These are phyloP conservation scores for Agrotis exclamationis DNA, from an alignment of 2,888 invertebrate genomes.

Conservation along the genomic window DNA sequence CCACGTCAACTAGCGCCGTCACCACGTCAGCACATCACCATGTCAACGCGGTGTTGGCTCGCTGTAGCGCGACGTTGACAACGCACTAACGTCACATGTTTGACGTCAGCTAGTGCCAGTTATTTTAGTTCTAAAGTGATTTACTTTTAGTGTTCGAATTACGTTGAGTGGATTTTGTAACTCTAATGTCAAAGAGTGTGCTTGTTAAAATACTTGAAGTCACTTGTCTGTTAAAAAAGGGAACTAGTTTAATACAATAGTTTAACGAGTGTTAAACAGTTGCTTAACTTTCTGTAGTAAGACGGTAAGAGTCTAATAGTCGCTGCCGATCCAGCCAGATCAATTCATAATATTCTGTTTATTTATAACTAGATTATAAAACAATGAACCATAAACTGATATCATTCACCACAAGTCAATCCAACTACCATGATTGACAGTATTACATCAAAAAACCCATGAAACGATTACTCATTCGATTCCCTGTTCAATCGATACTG, in stretches of 20 bases:
- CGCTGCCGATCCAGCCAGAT: too few species aligned
- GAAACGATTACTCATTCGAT: conserved; percentile 44
- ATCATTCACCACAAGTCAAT: conserved; percentile 11
- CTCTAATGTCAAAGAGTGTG: background rate
- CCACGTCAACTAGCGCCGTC: conserved; percentile 1
- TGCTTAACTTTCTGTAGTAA: too few species aligned
- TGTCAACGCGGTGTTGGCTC: conserved; percentile 31
- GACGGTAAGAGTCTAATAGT: too few species aligned
- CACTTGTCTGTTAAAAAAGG: background rate
- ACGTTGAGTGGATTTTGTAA: background rate
- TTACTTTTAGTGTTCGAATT: conserved; percentile 11
- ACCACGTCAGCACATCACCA: conserved; percentile 23
- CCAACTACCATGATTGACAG: conserved; percentile 25
- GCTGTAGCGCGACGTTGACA: conserved; percentile 18
- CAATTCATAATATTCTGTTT: too few species aligned
- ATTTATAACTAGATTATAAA: background rate
- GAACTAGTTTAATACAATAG: background rate
- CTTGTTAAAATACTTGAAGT: background rate
- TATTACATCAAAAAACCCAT: conserved; percentile 25
- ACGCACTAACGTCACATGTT: conserved; percentile 10
- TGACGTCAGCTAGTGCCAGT: background rate
- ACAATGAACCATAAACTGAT: background rate
- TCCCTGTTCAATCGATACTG: conserved; percentile 32
- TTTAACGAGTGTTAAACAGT: too few species aligned
- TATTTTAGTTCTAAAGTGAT: conserved; percentile 30